These are phyloP conservation scores for Dinoponera quadriceps DNA, from an alignment of 1,140 invertebrate species.

Conservation along the genomic window DNA sequence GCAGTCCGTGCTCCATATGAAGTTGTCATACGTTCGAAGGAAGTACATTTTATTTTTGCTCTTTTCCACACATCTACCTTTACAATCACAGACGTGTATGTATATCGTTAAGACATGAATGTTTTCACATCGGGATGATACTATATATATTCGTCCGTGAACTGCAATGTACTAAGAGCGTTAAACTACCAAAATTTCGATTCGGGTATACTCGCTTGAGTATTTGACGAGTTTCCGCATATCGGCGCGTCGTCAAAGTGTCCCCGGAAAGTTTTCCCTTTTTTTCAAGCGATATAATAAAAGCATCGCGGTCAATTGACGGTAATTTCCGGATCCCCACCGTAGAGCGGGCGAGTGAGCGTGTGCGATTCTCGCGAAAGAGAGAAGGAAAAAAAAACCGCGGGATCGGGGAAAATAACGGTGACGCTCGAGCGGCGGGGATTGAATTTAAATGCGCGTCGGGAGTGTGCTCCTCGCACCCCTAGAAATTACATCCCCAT, in stretches of 20 bases:
- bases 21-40: no score
- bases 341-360: neutral
- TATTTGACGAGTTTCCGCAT: neutral
- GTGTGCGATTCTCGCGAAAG: neutral
- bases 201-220: neutral
- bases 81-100: no score
- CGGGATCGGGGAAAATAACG: constrained; percentile 26
- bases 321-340: neutral
- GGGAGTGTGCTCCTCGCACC: constrained; percentile 67
- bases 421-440: neutral
- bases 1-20: no score
- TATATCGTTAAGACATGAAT: no score
- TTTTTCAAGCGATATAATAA: neutral
- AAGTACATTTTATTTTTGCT: no score
- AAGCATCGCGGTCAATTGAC: neutral
- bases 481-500: constrained; percentile 75
- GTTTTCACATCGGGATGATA: no score
- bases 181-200: no score
- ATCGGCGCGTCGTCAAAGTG: neutral
- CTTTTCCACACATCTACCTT: no score
- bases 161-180: no score
- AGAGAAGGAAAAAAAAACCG: constrained; percentile 22
- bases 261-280: neutral
- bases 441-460: constrained; percentile 63
- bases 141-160: no score